Evolutionary conservation across 2,888 invertebrate species (phyloP), one percentile per base, ranked within the genome.

Genomic region (Pimpla rufipes): DNA sequence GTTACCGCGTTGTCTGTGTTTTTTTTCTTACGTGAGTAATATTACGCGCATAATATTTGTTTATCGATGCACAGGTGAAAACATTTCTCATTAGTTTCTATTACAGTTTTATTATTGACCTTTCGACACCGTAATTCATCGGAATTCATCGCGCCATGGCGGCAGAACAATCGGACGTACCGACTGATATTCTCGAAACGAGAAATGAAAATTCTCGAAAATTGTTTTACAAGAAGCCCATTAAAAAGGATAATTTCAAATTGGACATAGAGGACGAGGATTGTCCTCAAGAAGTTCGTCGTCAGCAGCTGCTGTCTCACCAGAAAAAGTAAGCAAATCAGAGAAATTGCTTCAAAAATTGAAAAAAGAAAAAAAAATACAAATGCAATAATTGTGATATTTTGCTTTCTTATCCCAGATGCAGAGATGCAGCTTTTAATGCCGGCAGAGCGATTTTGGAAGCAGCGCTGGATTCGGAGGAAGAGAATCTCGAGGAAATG

Each of bases 391-490:
- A 35, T 16, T 62, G 23, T 21, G 10, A 40, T 66, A 21, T 35
- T 23, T 42, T 35, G 45, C 5, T 7, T 16, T 37, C 2, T 80
- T 37, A 16, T 75, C 67, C 55, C 83, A 92, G 92, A 89, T 92
- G 88, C 81, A 90, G 88, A 87, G 89, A 92, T 74, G 87, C 75
- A 76, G 77, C 86, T 55, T 88, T 92, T 37, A 91, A 93, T 81
- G 85, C 89, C 21, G 89, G 87, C 85, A 88, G 96, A 87, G 95
- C 95, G 10, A 93, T 96, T 64, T 88, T 93, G 79, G 91, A 93
- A 64, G 91, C 91, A 52, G 90, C 89, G 13, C 74, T 89, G 21
- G 81, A 87, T 81, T 88, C 85, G 3, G 89, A 90, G 64, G 86
- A 86, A 57, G 88, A 89, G 79, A 88, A 86, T 71, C 86, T 87